These are phyloP conservation scores for Rhegmatorhina hoffmannsi DNA, from an alignment of 2,113 vertebrate species.

Conservation along the genomic window DNA sequence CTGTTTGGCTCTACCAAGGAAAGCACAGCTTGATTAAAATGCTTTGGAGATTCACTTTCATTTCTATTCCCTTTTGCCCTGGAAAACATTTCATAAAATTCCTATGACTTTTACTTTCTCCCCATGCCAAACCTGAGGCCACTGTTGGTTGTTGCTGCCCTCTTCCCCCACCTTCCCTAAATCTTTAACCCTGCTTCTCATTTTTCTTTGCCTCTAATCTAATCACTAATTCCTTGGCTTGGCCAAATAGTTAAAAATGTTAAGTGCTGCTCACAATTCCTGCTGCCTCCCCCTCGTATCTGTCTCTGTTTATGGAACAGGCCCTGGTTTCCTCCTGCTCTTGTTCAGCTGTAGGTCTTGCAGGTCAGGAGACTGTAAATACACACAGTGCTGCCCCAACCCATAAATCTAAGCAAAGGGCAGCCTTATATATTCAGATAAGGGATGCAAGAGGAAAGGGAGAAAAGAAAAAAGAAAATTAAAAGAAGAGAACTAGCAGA, in stretches of 20 bases:
- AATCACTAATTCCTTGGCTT: conserved; percentile 76
- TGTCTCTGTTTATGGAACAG: conserved; percentile 84
- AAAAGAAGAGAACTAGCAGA: not conserved
- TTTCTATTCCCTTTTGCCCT: conserved; percentile 7
- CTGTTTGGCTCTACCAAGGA: conserved; percentile 23
- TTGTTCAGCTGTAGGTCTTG: conserved; percentile 82
- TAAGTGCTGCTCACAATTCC: conserved; percentile 75
- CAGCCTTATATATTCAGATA: conserved; percentile 85
- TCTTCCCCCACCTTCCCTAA: not conserved
- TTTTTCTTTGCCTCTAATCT: conserved; percentile 77
- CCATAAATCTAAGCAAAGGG: conserved; percentile 90
- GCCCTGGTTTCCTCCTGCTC: conserved; percentile 80
- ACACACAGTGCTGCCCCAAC: conserved; percentile 84
- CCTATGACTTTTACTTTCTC: conserved; percentile 1
- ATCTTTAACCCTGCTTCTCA: conserved; percentile 18
- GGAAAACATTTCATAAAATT: conserved; percentile 53
- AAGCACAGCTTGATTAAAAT: conserved; percentile 31
- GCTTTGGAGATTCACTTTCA: conserved; percentile 53
- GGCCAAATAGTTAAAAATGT: conserved; percentile 81
- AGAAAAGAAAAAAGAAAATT: not conserved
- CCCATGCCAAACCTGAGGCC: not conserved
- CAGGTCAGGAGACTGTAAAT: conserved; percentile 98
- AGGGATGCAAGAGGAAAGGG: conserved; percentile 25
- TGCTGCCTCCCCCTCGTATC: conserved; percentile 77
- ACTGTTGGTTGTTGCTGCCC: not conserved